Base-by-base conservation (phyloP, 2,888 invertebrate genomes). In the Plagodis pulveraria region DNA sequence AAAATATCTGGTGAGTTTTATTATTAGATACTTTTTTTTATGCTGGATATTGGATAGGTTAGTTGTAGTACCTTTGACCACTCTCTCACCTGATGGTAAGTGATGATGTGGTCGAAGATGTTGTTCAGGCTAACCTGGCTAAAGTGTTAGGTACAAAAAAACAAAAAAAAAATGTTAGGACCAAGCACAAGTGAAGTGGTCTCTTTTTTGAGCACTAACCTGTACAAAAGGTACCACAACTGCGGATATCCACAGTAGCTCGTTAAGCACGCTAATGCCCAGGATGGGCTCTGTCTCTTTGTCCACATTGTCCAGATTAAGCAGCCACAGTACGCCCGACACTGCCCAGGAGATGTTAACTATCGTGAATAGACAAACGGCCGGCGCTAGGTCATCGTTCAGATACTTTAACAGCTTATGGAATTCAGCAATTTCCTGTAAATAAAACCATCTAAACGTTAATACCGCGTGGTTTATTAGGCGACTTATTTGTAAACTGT, bases 401-500 rank as follows among this genome's bases (percentile, higher is more conserved):
- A 97, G 92, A 74, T 96, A 96, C 67, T 94, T 95, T 32, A 97
- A 83, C 56, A 97, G 87, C 75, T 97, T 97, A 62, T 95, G 95
- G 71, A 97, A 96, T 77, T 97, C 97, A 0, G 95, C 94, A 62
- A 97, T 95, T 90, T 97, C 96, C 96, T 96, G 77, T 5, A 62
- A 6, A 12, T 6, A 12, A 12, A 42, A 42, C 22, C 22, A 22
- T 22, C 22, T 22, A 22, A 22, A 2, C 22, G 22, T 22, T 22
- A 2, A 22, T 22, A 22, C 22, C 22, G 2, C 22, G 22, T 22
- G 22, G 22, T 22, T 22, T 4, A 22, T 22, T 22, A 2, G 22
- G 22, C 22, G 22, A 2, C 22, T 22, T 22, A 22, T 22, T 22
- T 2, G 22, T 22, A 22, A 22, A n/a, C n/a, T n/a, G 22, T 22